Base-by-base conservation (phyloP, 2,113 vertebrate genomes). In the Thomomys bottae region DNA sequence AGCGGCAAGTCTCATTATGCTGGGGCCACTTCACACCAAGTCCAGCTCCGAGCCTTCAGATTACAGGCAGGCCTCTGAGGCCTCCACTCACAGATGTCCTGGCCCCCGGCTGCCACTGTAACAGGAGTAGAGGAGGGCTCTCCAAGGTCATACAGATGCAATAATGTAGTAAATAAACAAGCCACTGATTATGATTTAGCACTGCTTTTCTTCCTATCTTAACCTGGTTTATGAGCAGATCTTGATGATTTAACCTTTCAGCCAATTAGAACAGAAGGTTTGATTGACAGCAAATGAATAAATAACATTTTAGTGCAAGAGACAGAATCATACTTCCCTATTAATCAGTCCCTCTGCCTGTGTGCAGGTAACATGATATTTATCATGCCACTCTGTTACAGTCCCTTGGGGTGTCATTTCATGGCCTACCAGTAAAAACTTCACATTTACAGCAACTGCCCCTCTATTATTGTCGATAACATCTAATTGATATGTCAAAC, bases 401-500 rank as follows among this genome's bases (percentile, higher is more conserved):
- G 91, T 96, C 96, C 95, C 96, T 96, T 92, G 97, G 95, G 93
- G 92, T 96, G 88, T 93, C 96, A 98, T 97, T 98, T 97, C 96
- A 97, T 45, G 91, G 97, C 87, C 92, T 94, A 95, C 96, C 96
- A 89, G 24, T 97, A 98, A 98, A 98, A 97, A 97, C 96, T 96
- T 97, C 97, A 97, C 95, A 94, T 96, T 98, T 97, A 97, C 87
- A 97, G 94, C 96, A 97, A 97, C 95, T 23, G 32, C 94, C 97
- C 96, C 97, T 98, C 97, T 97, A 96, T 97, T 98, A 98, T 96
- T 97, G 96, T 96, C 24, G 94, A 97, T 97, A 98, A 96, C 96
- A 98, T 97, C 97, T 97, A 98, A 98, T 97, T 98, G 98, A 97
- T 96, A 97, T 97, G 97, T 97, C 97, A 98, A 97, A 94, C 88